These are phyloP conservation scores for Eretmocerus hayati DNA, from an alignment of 2,888 invertebrate genomes.

Conservation along the genomic window DNA sequence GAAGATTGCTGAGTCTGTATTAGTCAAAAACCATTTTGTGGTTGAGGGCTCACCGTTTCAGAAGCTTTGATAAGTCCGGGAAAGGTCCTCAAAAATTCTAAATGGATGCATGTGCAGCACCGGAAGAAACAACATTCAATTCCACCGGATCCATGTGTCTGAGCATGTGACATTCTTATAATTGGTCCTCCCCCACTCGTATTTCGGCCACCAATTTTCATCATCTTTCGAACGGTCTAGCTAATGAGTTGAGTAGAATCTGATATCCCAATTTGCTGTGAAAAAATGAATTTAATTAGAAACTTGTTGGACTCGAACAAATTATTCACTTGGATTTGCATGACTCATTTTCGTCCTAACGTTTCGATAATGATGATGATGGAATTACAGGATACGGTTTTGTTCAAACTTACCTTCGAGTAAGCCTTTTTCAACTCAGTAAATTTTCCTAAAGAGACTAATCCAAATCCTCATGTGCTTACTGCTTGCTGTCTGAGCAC, in stretches of 20 bases:
- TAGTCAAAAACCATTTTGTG: not conserved
- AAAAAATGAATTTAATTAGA: not conserved
- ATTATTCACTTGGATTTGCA: not conserved
- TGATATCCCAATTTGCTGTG: no score
- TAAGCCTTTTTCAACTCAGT: no score
- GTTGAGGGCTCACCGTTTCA: slow-evolving; percentile 60
- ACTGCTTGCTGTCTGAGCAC: no score
- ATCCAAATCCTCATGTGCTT: no score
- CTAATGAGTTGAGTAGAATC: no score
- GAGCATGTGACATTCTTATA: slow-evolving; percentile 34
- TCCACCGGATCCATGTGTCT: slow-evolving; percentile 49
- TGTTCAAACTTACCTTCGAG: no score
- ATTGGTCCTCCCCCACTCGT: slow-evolving; percentile 29
- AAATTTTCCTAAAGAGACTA: no score
- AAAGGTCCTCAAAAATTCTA: slow-evolving; percentile 65
- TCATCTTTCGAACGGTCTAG: slow-evolving; percentile 23
- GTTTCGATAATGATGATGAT: no score
- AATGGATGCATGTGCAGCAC: slow-evolving; percentile 73
- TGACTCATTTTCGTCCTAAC: not conserved
- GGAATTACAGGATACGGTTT: no score
- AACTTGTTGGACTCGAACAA: not conserved
- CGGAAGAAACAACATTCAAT: slow-evolving; percentile 67
- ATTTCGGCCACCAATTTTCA: slow-evolving; percentile 20
- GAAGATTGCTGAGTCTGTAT: not conserved
- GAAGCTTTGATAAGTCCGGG: slow-evolving; percentile 68